Evolutionary conservation across 2,888 invertebrate genomes (phyloP), one percentile per base, ranked within the genome.

Genomic region (Acrobasis consociella): DNA sequence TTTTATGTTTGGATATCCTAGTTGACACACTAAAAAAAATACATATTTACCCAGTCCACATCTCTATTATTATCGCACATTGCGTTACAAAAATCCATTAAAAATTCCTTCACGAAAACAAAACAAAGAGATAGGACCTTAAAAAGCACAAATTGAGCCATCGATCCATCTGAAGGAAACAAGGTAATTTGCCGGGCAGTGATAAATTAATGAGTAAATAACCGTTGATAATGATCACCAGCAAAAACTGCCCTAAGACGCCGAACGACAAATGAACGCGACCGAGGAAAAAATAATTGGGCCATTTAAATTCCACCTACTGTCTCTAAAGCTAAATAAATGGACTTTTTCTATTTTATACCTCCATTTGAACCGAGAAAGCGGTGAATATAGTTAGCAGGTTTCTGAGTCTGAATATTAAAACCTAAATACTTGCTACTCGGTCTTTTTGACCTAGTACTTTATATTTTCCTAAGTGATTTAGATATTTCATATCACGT

Each of bases 181-280:
- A 80, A 78, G 83, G 85, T 85, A 86, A 89, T 87, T 86, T 81
- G 75, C 76, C 64, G 74, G 86, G 88, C 87, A 86, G 80, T 85
- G 89, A 89, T 80, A 86, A 89, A 91, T 91, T 87, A 89, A 85
- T 85, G 86, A 86, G 79, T 82, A 86, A 88, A 88, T 88, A 89
- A 88, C 77, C 83, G 78, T 70, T 81, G 88, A 89, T 90, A 89
- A 89, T 80, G 83, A 89, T 87, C 86, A 65, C 68, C 68, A 72
- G 73, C 80, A 83, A 85, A 85, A 89, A 86, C 74, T 80, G 74
- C 71, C 67, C 67, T 63, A 72, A 72, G 70, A 67, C 72, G 69
- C 74, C 70, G 67, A 65, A 69, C 86, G 85, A 88, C 84, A 86
- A 89, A 91, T 88, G 87, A 81, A 77, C 63, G 72, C 67, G 67